Base-by-base conservation (phyloP, 2,797 vertebrate genomes). In the Amphiprion clarkii region DNA sequence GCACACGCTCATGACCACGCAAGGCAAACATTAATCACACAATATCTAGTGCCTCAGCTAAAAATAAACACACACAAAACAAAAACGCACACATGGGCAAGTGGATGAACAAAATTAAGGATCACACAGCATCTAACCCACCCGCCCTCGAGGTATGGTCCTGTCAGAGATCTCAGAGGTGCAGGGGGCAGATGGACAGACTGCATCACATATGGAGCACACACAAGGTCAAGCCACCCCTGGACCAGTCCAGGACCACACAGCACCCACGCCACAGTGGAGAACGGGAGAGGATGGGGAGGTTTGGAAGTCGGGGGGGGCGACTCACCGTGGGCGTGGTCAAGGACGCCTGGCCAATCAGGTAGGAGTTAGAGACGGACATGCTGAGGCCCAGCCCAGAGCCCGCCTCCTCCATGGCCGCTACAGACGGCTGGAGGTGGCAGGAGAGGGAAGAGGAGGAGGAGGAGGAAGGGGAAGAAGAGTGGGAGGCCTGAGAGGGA, bases 281-380 rank as follows among this genome's bases (percentile, higher is more conserved):
- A 77, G 75, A 33, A 81, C 71, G 76, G 44, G 69, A 71, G 53
- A 60, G 5, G 67, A 60, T 49, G 42, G 55, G 49, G 54, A 23
- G 31, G 39, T 39, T 44, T 16, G 4, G 49, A 4, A 16, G 52
- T 49, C 57, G 21, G 21, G 59, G 59, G 23, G 49, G 19, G 49
- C 0, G 6, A 94, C 93, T 94, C 91, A 94, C 94, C 94, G 91
- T 93, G 87, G 96, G 97, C 83, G 97, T 97, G 85, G 96, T 96
- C 87, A 98, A 95, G 92, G 96, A 96, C 89, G 96, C 94, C 88
- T 99, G 98, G 94, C 97, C 97, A 95, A 95, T 98, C 94, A 99
- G 97, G 97, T 97, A 98, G 96, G 97, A 98, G 95, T 97, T 98
- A 98, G 98, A 99, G 95, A 98, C 93, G 92, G 97, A 99, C 91